Base-by-base conservation (phyloP, 2,113 vertebrate species). In the Hyla sarda region DNA sequence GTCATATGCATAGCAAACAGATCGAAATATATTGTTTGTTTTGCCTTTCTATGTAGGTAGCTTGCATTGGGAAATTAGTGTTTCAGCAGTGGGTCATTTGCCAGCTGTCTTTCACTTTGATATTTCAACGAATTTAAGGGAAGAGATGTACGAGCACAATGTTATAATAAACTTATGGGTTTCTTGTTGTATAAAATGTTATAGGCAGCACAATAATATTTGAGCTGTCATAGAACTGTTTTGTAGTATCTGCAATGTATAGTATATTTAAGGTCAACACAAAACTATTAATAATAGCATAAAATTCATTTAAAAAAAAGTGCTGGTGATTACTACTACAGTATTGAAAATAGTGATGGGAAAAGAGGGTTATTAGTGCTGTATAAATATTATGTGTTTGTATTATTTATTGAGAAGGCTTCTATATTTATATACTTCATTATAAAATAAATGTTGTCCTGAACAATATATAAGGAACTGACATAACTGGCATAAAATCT, bases 1-100 rank as follows among this genome's bases (percentile, higher is more conserved):
- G 91, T 92, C 87, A 84, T 90, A 88, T 89, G 88, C 91, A 71
- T 41, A 87, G 65, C 62, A 45, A 37, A 9, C 82, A 82, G 89
- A 84, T 88, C 86, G 65, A 82, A 58, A 79, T 89, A 87, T 91
- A 88, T 83, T 62, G 88, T 84, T 73, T 0, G 0, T 87, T 86
- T 89, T 77, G 41, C 50, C 78, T 67, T 79, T 71, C 28, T 23
- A 5, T 54, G 32, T 34, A 23, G 62, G 23, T 21, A 30, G 47
- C 48, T 78, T 19, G 52, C 23, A 45, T 41, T 34, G 25, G 45
- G 74, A 77, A 50, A 85, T 78, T 58, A 47, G 32, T 54, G 11
- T 72, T 50, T 25, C 37, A 28, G 30, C 48, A 54, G 47, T 2
- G 28, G 30, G 47, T 34, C 81, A 52, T 52, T 52, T n/a, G 11